Evolutionary conservation across 2,888 invertebrate genomes (phyloP), one percentile per base, ranked within the genome.

Genomic region (Lasioglossum vierecki): DNA sequence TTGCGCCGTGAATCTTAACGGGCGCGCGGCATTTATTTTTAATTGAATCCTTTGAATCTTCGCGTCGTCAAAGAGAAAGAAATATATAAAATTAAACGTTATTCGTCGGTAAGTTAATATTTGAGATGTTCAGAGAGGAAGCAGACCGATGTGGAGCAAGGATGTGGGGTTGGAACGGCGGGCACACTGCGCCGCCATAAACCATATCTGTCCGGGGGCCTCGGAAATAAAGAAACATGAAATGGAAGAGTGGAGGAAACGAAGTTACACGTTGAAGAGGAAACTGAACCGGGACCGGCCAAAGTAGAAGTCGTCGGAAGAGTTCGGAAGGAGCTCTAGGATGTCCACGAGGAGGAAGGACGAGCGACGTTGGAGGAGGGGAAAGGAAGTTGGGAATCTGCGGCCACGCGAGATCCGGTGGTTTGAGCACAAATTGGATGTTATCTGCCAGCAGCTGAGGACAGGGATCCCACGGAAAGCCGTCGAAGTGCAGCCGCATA

Each of bases 361-460:
- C 3, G 53, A 9, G 0, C 22, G 53, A n/a, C 9, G 3, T 35
- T 26, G 22, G 1, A 77, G 74, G 41, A 15, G 66, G 39, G 53
- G 53, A 1, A 60, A 82, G 88, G 83, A 83, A 89, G 74, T 72
- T 70, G 88, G 78, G 83, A 73, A 85, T 86, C 89, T 83, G 80
- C 84, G 35, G 68, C 77, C 68, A 78, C 82, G 88, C 83, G 88
- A 89, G 87, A 90, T 87, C 90, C 89, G 80, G 82, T 80, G 91
- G 90, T 90, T 91, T 90, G 91, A 88, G 87, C 90, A 87, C 90
- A 90, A 90, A 90, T 90, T 90, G 90, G 90, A 90, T 89, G 91
- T 90, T 94, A 93, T 93, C 93, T 92, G 92, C 91, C 91, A 89
- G 92, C 93, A 93, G 93, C 93, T 93, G 93, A 92, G 93, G 92